Evolutionary conservation across 2,888 invertebrate genomes (phyloP).

Genomic region (Heliconius ethilla): DNA sequence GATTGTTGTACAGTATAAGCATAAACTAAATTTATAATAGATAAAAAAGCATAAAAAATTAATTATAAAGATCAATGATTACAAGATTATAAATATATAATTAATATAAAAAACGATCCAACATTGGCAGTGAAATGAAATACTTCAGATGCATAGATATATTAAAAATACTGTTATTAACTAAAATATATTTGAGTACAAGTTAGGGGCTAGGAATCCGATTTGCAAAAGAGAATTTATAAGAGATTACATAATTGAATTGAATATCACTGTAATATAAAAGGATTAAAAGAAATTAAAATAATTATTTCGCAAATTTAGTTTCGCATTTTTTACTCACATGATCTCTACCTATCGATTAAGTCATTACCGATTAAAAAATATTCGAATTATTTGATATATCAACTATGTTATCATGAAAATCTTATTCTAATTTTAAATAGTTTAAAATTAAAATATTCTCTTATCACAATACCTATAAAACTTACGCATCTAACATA

Average conservation of each 20-base stretch:
- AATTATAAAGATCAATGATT: not conserved
- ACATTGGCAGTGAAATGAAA: conserved; percentile 7
- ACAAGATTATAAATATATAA: too few relatives aligned
- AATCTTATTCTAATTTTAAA: not conserved
- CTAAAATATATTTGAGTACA: not conserved
- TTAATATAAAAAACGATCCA: not conserved
- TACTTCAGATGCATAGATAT: not conserved
- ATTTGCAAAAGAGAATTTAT: too few relatives aligned
- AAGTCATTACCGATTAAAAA: not conserved
- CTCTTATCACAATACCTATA: not conserved
- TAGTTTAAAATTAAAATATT: not conserved
- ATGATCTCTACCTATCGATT: too few relatives aligned
- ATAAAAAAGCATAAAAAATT: not conserved
- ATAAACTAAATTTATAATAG: not conserved
- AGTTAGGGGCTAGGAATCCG: too few relatives aligned
- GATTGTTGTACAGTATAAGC: not conserved
- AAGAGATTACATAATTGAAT: too few relatives aligned
- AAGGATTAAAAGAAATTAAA: too few relatives aligned
- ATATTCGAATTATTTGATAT: not conserved
- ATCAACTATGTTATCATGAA: not conserved
- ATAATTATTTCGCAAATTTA: too few relatives aligned
- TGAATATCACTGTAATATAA: too few relatives aligned
- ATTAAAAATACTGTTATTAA: not conserved
- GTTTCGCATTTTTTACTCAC: too few relatives aligned
- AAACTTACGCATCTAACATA: not conserved